Evolutionary conservation across 2,888 invertebrate species (phyloP).

Genomic region (Andrena dorsata): DNA sequence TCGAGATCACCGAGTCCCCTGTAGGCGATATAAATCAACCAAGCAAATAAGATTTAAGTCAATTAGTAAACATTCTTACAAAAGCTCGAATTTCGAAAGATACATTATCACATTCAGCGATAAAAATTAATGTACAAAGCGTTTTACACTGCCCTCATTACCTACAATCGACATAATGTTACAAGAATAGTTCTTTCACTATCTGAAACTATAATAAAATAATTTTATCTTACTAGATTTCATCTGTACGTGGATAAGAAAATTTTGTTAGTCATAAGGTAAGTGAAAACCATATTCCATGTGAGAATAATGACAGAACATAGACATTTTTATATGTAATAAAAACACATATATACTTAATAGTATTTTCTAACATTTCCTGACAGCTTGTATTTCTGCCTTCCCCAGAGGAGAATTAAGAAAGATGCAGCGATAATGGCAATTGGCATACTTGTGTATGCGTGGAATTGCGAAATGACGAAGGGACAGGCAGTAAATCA

Average conservation of each 20-base stretch:
- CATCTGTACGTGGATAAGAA: too few relatives aligned
- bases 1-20: slow-evolving; percentile 43
- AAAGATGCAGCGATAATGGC: slow-evolving; percentile 63
- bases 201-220: too few relatives aligned
- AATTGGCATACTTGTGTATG: slow-evolving; percentile 54
- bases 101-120: too few relatives aligned
- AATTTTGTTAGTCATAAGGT: too few relatives aligned
- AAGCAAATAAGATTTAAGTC: slow-evolving; percentile 33
- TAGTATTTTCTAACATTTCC: neutral
- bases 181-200: too few relatives aligned
- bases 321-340: neutral
- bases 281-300: too few relatives aligned
- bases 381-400: slow-evolving; percentile 31
- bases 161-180: too few relatives aligned
- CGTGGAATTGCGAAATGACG: slow-evolving; percentile 74
- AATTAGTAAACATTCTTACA: slow-evolving; percentile 8
- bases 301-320: too few relatives aligned
- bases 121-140: too few relatives aligned
- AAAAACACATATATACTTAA: neutral
- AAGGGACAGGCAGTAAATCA: slow-evolving; percentile 79
- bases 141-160: too few relatives aligned
- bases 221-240: too few relatives aligned
- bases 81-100: neutral
- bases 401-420: slow-evolving; percentile 40
- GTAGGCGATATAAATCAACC: slow-evolving; percentile 41